phyloP scores from a whole-genome alignment of 2,888 invertebrate genomes.

The Trichacis sp. region DNA sequence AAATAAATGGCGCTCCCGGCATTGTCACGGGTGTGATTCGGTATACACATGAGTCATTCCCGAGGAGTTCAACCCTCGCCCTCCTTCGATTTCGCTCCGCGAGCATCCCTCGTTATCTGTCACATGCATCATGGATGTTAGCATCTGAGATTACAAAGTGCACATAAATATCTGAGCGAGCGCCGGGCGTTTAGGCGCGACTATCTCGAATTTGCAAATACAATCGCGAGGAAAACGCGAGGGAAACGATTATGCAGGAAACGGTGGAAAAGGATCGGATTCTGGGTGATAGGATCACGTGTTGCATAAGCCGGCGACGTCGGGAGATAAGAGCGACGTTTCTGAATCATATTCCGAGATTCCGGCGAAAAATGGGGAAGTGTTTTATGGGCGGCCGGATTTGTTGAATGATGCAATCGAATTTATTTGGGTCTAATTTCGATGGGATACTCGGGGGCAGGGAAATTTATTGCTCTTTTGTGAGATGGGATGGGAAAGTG shows the following conservation, averaged over 20 bases:
- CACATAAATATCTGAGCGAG: slow-evolving; percentile 42
- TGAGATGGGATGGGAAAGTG: too few species aligned
- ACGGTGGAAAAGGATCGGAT: slow-evolving; percentile 15
- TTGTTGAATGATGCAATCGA: background rate
- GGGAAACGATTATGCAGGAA: slow-evolving; percentile 6
- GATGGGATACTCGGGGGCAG: background rate
- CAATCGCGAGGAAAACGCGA: too few species aligned
- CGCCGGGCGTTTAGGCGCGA: too few species aligned
- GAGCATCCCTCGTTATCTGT: slow-evolving; percentile 33
- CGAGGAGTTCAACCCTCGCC: slow-evolving; percentile 39
- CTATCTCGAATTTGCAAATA: too few species aligned
- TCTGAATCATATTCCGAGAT: background rate
- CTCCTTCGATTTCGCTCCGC: slow-evolving; percentile 24
- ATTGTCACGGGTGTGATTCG: slow-evolving; percentile 41
- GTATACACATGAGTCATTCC: slow-evolving; percentile 38
- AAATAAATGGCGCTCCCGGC: slow-evolving; percentile 39
- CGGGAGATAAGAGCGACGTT: background rate
- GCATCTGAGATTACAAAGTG: slow-evolving; percentile 43
- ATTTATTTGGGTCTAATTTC: background rate
- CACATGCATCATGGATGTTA: slow-evolving; percentile 42
- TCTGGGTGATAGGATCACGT: slow-evolving; percentile 34
- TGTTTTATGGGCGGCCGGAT: background rate
- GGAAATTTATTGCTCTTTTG: too few species aligned
- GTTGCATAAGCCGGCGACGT: slow-evolving; percentile 37
- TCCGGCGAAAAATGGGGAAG: background rate